Conservation (phyloP, 2,888 invertebrate genomes). For the Eristalis intricaria region DNA sequence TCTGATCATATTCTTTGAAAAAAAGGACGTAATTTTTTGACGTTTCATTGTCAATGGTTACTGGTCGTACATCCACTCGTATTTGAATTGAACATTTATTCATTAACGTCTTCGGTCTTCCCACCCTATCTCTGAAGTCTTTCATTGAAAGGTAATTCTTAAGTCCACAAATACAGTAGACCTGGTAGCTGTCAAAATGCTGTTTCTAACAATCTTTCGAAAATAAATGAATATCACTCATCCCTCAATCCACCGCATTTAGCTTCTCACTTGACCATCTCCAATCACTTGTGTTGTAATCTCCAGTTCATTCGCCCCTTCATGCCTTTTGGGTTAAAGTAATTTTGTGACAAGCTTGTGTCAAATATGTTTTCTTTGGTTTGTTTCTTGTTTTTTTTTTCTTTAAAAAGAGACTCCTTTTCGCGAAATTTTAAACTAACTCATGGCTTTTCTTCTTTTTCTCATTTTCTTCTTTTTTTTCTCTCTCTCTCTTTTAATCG, state of each 20-base stretch:
- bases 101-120: too few species aligned
- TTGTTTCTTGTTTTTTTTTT: slow-evolving; percentile 62
- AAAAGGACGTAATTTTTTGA: too few species aligned
- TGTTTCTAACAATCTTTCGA: not conserved
- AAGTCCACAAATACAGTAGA: too few species aligned
- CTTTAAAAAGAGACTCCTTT: slow-evolving; percentile 29
- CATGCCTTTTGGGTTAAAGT: not conserved
- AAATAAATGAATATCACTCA: slow-evolving; percentile 46
- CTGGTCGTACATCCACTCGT: too few species aligned
- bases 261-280: slow-evolving; percentile 60
- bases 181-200: too few species aligned
- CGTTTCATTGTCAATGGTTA: too few species aligned
- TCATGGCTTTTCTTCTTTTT: slow-evolving; percentile 60
- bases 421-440: slow-evolving; percentile 52
- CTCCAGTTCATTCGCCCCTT: not conserved
- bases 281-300: not conserved
- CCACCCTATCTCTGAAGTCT: too few species aligned
- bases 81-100: too few species aligned
- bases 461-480: slow-evolving; percentile 55
- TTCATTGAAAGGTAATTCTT: too few species aligned
- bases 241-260: slow-evolving; percentile 46
- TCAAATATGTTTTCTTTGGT: slow-evolving; percentile 73
- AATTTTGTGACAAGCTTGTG: slow-evolving; percentile 18
- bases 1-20: too few species aligned
- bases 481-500: slow-evolving; percentile 42